These are phyloP conservation scores for Ormia ochracea DNA, from an alignment of 2,888 invertebrate species.

Conservation along the genomic window DNA sequence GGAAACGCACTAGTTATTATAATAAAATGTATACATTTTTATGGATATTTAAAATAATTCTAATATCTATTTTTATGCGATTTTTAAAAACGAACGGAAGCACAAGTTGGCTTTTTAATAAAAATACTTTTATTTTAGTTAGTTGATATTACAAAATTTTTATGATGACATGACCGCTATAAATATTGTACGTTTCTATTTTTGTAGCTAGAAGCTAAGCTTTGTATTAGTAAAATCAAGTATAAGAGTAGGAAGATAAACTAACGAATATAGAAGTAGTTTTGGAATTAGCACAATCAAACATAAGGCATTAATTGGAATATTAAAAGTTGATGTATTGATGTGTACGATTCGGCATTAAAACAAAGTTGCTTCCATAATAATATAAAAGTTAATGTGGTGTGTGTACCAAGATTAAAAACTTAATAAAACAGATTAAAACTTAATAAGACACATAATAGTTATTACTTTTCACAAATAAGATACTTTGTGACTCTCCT, in stretches of 20 bases:
- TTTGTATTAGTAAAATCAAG: constrained; percentile 32
- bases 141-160: constrained; percentile 52
- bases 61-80: constrained; percentile 61
- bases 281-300: neutral
- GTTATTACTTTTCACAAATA: constrained; percentile 13
- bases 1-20: no score
- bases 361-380: neutral
- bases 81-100: constrained; percentile 72
- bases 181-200: constrained; percentile 49
- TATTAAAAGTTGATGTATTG: constrained; percentile 38
- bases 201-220: constrained; percentile 50
- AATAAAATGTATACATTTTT: constrained; percentile 66
- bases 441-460: constrained; percentile 61
- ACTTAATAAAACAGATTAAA: constrained; percentile 58
- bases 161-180: constrained; percentile 51
- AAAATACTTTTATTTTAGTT: constrained; percentile 39
- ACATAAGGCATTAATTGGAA: neutral
- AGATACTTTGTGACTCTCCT: constrained; percentile 23
- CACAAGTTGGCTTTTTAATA: constrained; percentile 71
- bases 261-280: neutral
- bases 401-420: constrained; percentile 57
- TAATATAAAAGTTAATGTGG: neutral
- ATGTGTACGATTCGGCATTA: constrained; percentile 42
- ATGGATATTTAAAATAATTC: constrained; percentile 73
- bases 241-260: neutral